Evolutionary conservation across 2,888 invertebrate species (phyloP).

Genomic region (Epirrhoe alternata): DNA sequence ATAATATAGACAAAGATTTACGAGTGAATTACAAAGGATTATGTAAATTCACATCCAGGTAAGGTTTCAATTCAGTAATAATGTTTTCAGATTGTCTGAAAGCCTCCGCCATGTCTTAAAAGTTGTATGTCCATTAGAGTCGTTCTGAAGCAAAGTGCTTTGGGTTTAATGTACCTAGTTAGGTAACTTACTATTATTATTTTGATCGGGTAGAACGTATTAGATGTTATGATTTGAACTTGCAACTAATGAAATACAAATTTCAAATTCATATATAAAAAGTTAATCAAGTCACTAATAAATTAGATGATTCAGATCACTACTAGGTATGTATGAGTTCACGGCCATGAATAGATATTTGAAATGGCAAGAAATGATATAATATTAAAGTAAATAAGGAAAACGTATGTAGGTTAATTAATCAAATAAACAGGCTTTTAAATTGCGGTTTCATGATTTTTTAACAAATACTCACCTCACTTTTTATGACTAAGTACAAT

Average conservation of each 20-base stretch:
- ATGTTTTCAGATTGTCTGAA: no score
- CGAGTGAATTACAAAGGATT: no score
- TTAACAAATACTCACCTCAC: background rate
- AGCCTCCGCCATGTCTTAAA: no score
- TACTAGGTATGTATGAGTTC: background rate
- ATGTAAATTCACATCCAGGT: no score
- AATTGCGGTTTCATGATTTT: background rate
- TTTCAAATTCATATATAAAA: background rate
- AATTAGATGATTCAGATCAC: constrained; percentile 3
- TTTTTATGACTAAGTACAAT: background rate
- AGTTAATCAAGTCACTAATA: background rate
- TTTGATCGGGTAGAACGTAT: background rate
- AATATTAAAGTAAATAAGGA: background rate
- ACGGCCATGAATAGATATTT: background rate
- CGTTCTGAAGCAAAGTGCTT: no score
- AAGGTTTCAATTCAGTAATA: no score
- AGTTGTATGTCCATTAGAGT: no score
- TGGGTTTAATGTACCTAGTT: no score
- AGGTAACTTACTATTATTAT: no score
- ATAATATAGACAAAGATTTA: no score
- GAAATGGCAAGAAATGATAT: background rate
- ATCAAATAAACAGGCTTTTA: background rate
- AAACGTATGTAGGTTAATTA: background rate
- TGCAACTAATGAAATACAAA: background rate
- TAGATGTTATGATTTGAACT: background rate